Conservation (phyloP, 2,113 vertebrate species). For the Anhinga anhinga region DNA sequence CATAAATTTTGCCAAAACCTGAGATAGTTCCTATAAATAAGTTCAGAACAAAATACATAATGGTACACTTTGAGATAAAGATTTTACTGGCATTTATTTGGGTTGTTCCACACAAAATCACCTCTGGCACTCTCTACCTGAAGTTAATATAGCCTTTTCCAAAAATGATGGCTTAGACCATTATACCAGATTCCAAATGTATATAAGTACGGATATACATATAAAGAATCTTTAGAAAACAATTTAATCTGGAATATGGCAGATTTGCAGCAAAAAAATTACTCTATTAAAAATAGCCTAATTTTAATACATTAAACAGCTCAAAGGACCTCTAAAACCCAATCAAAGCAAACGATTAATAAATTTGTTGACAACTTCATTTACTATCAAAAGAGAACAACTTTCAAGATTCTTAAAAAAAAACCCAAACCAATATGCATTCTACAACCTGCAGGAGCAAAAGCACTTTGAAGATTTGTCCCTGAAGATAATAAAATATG, state of each 20-base stretch:
- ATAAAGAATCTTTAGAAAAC: not conserved
- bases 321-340: not conserved
- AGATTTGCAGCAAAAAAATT: not conserved
- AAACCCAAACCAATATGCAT: not conserved
- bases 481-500: not conserved
- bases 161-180: not conserved
- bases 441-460: not conserved
- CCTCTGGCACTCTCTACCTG: not conserved
- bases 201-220: not conserved
- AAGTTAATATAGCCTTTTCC: not conserved
- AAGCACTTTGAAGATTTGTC: not conserved
- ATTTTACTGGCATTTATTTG: not conserved
- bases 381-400: not conserved
- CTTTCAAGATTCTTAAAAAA: not conserved
- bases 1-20: slow-evolving; percentile 13
- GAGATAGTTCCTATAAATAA: slow-evolving; percentile 4
- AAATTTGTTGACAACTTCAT: not conserved
- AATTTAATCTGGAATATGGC: not conserved
- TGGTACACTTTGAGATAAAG: not conserved
- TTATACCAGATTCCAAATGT: not conserved
- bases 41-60: not conserved
- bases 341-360: not conserved
- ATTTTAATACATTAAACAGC: not conserved
- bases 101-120: not conserved
- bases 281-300: not conserved